Conservation (phyloP, 64 coral and sea anemone species). For the Porites lutea region DNA sequence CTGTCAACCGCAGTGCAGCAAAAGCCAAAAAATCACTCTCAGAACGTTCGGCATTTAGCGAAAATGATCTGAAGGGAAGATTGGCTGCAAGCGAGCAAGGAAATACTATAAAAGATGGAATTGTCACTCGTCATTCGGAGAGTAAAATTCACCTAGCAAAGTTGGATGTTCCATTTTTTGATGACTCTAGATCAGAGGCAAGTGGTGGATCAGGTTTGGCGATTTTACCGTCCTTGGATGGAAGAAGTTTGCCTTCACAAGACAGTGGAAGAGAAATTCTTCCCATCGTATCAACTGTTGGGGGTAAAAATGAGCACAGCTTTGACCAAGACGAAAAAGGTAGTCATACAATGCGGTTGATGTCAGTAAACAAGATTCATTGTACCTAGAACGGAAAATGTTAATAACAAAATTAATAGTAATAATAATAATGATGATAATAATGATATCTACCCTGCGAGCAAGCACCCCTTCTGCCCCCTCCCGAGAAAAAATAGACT, state of each 20-base stretch:
- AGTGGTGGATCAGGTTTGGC: constrained; percentile 69
- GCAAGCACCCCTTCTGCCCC: too few species aligned
- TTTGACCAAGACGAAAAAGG: constrained; percentile 55
- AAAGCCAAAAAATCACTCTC: not conserved
- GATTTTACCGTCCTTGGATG: constrained; percentile 52
- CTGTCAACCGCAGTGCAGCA: not conserved
- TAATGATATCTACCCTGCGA: too few species aligned
- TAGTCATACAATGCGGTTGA: not conserved
- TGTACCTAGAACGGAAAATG: too few species aligned
- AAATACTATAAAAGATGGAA: not conserved
- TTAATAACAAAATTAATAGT: too few species aligned
- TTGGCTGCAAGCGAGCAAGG: not conserved
- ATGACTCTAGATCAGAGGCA: constrained; percentile 36
- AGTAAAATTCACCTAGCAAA: constrained; percentile 5
- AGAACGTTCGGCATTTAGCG: constrained; percentile 30
- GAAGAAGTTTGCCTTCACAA: constrained; percentile 29
- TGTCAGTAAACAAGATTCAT: too few species aligned
- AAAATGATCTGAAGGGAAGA: constrained; percentile 14
- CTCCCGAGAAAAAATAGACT: too few species aligned
- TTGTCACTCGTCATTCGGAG: constrained; percentile 31
- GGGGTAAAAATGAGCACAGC: not conserved
- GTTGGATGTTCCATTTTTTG: not conserved
- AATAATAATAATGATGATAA: too few species aligned
- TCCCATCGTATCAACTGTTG: not conserved
- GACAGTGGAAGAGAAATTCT: constrained; percentile 48